Percentiles rank a stretch among this genome's conserved stretches.
These are phyloP conservation scores for Sussaba pulchella DNA, from an alignment of 2,888 invertebrate species.

Conservation along the genomic window DNA sequence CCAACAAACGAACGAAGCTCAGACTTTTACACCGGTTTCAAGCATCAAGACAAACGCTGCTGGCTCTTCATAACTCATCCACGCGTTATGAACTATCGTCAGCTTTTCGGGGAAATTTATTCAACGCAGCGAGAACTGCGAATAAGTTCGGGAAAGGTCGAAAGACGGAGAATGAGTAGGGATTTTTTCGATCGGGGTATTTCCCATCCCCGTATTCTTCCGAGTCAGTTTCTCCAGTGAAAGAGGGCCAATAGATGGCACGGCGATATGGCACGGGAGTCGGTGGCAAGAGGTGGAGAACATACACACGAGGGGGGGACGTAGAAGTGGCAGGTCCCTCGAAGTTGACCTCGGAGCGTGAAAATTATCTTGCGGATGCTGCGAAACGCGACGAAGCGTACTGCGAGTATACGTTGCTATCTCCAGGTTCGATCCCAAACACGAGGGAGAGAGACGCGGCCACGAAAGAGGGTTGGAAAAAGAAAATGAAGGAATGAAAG, in stretches of 20 bases:
- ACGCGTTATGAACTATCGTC: constrained; percentile 21
- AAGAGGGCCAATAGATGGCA: constrained; percentile 64
- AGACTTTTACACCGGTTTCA: neutral
- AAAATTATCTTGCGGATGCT: constrained; percentile 68
- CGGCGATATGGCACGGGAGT: constrained; percentile 48
- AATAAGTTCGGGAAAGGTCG: constrained; percentile 20
- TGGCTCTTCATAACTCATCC: neutral
- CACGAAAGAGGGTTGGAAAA: constrained; percentile 29
- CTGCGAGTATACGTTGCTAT: constrained; percentile 53
- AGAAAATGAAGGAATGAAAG: constrained; percentile 40
- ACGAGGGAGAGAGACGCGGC: constrained; percentile 10
- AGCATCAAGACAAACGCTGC: neutral
- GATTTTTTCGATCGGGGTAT: constrained; percentile 23
- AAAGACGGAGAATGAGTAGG: neutral
- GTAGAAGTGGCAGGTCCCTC: constrained; percentile 30
- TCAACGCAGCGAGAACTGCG: constrained; percentile 15
- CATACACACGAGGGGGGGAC: neutral
- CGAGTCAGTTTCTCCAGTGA: neutral
- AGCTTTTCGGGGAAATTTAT: constrained; percentile 23
- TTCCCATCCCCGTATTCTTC: constrained; percentile 45
- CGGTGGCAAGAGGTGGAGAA: constrained; percentile 34
- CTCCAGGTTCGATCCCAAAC: constrained; percentile 41
- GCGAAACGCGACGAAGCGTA: constrained; percentile 65
- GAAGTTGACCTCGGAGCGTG: constrained; percentile 65
- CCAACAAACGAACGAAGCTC: neutral